phyloP scores from a whole-genome alignment of 2,113 vertebrate genomes.

The Connochaetes taurinus region DNA sequence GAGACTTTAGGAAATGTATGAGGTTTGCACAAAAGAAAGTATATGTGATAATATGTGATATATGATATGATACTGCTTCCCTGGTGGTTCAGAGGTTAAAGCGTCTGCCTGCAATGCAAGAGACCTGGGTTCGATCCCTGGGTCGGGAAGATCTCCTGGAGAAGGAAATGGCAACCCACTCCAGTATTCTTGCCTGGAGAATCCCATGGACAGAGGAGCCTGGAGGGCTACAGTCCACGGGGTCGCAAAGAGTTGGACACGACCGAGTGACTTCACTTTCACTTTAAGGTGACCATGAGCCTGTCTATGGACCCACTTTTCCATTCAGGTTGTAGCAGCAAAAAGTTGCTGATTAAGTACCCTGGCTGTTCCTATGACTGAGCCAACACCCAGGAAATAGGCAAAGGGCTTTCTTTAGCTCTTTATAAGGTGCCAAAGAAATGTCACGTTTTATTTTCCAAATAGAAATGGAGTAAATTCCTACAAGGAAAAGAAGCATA shows the following conservation, averaged over 20 bases:
- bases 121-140: too few relatives aligned
- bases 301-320: not conserved
- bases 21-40: not conserved
- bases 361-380: not conserved
- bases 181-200: too few relatives aligned
- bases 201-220: too few relatives aligned
- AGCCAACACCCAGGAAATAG: not conserved
- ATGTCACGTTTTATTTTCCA: not conserved
- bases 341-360: not conserved
- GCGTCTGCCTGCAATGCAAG: too few relatives aligned
- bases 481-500: not conserved
- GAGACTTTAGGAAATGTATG: not conserved
- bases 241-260: too few relatives aligned
- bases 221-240: too few relatives aligned
- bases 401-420: not conserved
- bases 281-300: not conserved
- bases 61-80: not conserved
- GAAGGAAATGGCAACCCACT: too few relatives aligned
- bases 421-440: not conserved
- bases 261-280: too few relatives aligned
- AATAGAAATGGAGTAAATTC: not conserved
- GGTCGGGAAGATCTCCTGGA: too few relatives aligned
- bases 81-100: too few relatives aligned
- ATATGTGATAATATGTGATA: not conserved
- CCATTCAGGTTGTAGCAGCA: not conserved